Evolutionary conservation across 2,888 invertebrate genomes (phyloP).

Genomic region (Isotomurus palustris): DNA sequence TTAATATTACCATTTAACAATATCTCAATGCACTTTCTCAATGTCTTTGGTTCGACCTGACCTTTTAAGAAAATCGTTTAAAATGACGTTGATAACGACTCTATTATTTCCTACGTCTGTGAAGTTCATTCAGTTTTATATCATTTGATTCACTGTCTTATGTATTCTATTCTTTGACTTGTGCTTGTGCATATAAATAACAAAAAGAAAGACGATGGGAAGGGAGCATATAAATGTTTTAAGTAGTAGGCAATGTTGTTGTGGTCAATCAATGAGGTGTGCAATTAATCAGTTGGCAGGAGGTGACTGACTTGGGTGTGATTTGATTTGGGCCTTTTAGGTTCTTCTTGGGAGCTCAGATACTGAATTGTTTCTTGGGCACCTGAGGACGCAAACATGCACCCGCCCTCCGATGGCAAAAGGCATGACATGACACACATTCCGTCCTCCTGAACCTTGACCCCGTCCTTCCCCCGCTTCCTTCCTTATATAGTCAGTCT

Average conservation of each 20-base stretch:
- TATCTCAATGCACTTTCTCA: too few relatives aligned
- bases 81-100: too few relatives aligned
- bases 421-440: neutral
- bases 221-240: too few relatives aligned
- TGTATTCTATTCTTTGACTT: too few relatives aligned
- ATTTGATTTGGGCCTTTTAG: constrained; percentile 44
- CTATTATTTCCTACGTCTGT: too few relatives aligned
- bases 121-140: too few relatives aligned
- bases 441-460: neutral
- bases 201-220: too few relatives aligned
- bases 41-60: too few relatives aligned
- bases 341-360: constrained; percentile 46
- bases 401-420: constrained; percentile 10
- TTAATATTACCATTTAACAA: too few relatives aligned
- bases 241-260: neutral
- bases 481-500: constrained; percentile 5
- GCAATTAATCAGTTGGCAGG: too few relatives aligned
- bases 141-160: neutral
- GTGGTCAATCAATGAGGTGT: neutral
- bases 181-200: too few relatives aligned
- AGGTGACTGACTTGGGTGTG: constrained; percentile 40
- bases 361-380: constrained; percentile 38
- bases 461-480: neutral
- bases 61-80: too few relatives aligned
- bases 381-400: constrained; percentile 41